Evolutionary conservation across 30 jellyfish, hydroid and myxozoan genomes (phyloP).

Genomic region (Turritopsis rubra): DNA sequence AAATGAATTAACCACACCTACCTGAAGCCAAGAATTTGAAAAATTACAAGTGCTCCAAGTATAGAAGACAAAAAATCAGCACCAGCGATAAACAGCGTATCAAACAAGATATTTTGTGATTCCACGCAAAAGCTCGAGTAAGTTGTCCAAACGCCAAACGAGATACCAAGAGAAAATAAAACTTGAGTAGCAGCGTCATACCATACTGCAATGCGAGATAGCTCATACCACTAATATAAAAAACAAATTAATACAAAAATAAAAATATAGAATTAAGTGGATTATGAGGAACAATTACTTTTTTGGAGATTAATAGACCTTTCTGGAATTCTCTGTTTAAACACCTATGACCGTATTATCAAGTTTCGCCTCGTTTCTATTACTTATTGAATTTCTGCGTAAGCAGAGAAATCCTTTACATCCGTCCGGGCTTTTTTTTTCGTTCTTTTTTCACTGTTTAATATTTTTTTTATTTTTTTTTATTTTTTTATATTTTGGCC

Average conservation of each 20-base stretch:
- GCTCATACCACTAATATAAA: constrained; percentile 46
- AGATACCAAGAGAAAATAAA: constrained; percentile 63
- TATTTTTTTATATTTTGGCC: no score
- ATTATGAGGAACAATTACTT: no score
- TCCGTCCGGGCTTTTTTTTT: no score
- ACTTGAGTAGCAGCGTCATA: constrained; percentile 86
- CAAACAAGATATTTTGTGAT: constrained; percentile 47
- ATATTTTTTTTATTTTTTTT: no score
- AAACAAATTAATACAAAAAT: background rate
- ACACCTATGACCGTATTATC: no score
- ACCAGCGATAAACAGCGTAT: constrained; percentile 53
- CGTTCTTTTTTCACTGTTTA: no score
- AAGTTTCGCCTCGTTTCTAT: no score
- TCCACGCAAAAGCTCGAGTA: constrained; percentile 81
- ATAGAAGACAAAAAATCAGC: constrained; percentile 62
- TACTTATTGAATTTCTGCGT: no score
- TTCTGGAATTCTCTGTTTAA: no score
- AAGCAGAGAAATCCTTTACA: no score
- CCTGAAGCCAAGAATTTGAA: constrained; percentile 84
- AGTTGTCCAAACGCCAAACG: constrained; percentile 67
- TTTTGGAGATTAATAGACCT: no score
- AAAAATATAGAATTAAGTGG: no score
- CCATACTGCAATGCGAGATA: constrained; percentile 67
- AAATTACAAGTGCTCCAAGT: constrained; percentile 73
- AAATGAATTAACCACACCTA: background rate